These are phyloP conservation scores for Alcis repandata DNA, from an alignment of 2,888 invertebrate species.

Conservation along the genomic window DNA sequence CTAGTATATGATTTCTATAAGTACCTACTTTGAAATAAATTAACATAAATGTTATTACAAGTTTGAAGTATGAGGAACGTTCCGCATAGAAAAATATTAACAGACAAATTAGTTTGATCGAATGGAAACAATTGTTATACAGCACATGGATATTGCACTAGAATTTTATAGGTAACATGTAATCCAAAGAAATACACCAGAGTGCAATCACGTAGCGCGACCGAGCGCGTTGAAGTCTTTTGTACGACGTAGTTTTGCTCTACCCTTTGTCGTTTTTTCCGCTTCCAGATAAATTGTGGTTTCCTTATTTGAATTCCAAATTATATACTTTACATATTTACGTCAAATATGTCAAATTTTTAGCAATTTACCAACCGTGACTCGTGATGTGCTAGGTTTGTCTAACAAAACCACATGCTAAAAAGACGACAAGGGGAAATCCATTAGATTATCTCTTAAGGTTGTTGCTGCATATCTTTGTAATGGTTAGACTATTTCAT, in stretches of 20 bases:
- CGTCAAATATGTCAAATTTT: neutral
- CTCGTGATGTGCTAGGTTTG: constrained; percentile 5
- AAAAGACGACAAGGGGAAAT: constrained; percentile 1
- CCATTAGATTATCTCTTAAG: neutral
- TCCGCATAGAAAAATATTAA: too few relatives aligned
- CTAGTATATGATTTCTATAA: too few relatives aligned
- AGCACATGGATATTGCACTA: neutral
- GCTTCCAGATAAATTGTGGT: constrained; percentile 7
- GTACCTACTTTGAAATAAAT: too few relatives aligned
- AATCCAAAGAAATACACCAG: constrained; percentile 33
- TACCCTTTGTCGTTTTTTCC: constrained; percentile 14
- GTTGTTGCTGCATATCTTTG: too few relatives aligned
- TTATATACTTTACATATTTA: neutral
- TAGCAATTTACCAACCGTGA: neutral
- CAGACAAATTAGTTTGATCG: too few relatives aligned
- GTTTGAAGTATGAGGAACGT: too few relatives aligned
- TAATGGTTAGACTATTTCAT: neutral
- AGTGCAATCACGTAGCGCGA: constrained; percentile 41
- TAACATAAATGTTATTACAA: too few relatives aligned
- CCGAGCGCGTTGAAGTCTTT: constrained; percentile 75
- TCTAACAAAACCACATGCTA: constrained; percentile 3
- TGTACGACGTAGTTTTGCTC: constrained; percentile 53
- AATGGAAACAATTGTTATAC: neutral
- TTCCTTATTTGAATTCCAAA: constrained; percentile 10
- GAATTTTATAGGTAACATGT: neutral